Base-by-base conservation (phyloP, 2,113 vertebrate species). In the Apteryx owenii region DNA sequence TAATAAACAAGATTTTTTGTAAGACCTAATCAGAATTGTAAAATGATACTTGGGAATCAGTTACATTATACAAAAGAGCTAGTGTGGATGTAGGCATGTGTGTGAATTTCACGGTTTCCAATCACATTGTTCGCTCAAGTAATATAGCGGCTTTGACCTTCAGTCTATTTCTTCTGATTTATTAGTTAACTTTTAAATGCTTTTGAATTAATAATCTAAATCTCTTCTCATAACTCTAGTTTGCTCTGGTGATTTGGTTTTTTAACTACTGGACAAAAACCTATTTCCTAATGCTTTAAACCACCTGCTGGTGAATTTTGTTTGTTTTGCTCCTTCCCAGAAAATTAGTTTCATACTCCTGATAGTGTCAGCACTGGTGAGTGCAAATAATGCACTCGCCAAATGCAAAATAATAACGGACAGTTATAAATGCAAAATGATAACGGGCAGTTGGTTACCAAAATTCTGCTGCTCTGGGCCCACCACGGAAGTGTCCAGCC, bases 1-100 rank as follows among this genome's bases (percentile, higher is more conserved):
- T 98, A 97, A 97, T 98, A 98, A 98, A 96, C 94, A 97, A 89
- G 95, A 93, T 97, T 98, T 38, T 98, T 95, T 96, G 95, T 96
- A 93, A 97, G 93, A 91, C 85, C 96, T 98, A 97, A 97, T 98
- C 96, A 97, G 97, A 97, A 96, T 97, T 97, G 95, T 98, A 97
- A 98, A 97, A 62, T 88, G 95, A 97, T 97, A 76, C 91, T 94
- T 90, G 72, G 22, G 70, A 97, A 90, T 97, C 94, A 71, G 73
- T 96, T 98, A 71, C 87, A 90, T 97, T 97, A 89, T 95, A 94
- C 56, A 93, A 23, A 95, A 88, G 61, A 91, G 71, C 50, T 72
- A 40, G 86, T 89, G 82, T 96, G 85, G 91, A 85, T 88, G 73
- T 50, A 87, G 88, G 65, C 95, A 88, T 73, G 40, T 66, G 68